These are phyloP conservation scores for Uromys caudimaculatus DNA, from an alignment of 2,797 vertebrate species.

Conservation along the genomic window DNA sequence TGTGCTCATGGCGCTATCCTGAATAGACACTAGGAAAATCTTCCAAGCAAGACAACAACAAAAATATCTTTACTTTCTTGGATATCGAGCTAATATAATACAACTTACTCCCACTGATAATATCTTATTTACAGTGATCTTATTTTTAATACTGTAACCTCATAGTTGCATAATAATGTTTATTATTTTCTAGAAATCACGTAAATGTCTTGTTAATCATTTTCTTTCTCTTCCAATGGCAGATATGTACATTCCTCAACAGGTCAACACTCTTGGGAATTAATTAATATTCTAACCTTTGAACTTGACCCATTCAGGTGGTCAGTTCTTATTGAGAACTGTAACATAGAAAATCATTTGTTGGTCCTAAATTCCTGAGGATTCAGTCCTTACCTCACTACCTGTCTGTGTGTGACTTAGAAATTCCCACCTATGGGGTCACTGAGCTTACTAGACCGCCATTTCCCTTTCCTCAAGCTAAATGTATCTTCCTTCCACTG, in stretches of 20 bases:
- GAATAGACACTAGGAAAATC: constrained; percentile 62
- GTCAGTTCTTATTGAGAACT: constrained; percentile 31
- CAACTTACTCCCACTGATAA: constrained; percentile 35
- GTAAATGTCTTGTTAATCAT: constrained; percentile 48
- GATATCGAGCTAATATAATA: constrained; percentile 67
- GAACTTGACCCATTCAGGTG: constrained; percentile 63
- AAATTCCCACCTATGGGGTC: constrained; percentile 34
- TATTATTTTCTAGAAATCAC: constrained; percentile 26
- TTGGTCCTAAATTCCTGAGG: neutral
- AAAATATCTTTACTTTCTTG: constrained; percentile 48
- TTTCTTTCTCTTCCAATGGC: constrained; percentile 68
- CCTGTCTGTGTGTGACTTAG: constrained; percentile 22
- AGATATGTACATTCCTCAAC: constrained; percentile 23
- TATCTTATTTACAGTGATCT: constrained; percentile 57
- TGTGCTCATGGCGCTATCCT: constrained; percentile 9
- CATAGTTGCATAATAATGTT: constrained; percentile 39
- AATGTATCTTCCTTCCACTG: constrained; percentile 5
- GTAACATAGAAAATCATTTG: constrained; percentile 45
- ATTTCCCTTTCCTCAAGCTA: constrained; percentile 75
- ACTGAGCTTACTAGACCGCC: constrained; percentile 25
- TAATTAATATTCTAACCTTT: constrained; percentile 18
- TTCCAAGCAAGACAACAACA: neutral
- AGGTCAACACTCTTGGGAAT: constrained; percentile 36
- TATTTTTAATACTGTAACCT: constrained; percentile 67
- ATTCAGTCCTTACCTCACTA: constrained; percentile 43